A percentile compares a stretch with the other conserved stretches of the same genome.
Conservation (phyloP, 2,888 invertebrate genomes). For the Amitus sp. region DNA sequence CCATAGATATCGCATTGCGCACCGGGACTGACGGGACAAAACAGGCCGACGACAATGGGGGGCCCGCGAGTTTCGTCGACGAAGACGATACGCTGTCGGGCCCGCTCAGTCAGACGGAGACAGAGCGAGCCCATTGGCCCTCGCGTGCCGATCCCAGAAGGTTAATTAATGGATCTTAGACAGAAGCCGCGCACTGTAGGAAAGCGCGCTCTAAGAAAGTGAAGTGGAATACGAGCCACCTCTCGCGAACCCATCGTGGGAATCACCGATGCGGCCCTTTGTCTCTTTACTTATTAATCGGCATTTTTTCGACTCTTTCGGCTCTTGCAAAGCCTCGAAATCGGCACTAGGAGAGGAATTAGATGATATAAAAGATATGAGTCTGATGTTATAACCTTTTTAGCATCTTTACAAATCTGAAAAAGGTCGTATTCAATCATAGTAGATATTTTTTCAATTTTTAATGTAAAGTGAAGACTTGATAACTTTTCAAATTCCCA, state of each 20-base stretch:
- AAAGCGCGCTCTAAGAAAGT: slow-evolving; percentile 6
- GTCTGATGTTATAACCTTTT: too few relatives aligned
- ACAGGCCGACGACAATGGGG: slow-evolving; percentile 59
- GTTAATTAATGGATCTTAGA: slow-evolving; percentile 55
- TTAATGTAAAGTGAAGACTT: too few relatives aligned
- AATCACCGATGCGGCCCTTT: slow-evolving; percentile 5
- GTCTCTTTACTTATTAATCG: background rate
- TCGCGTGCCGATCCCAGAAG: slow-evolving; percentile 62
- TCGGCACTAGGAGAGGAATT: too few relatives aligned
- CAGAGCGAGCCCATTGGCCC: slow-evolving; percentile 38
- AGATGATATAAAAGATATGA: too few relatives aligned
- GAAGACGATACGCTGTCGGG: too few relatives aligned
- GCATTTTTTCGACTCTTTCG: too few relatives aligned
- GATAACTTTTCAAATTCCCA: too few relatives aligned
- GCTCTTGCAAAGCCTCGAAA: too few relatives aligned
- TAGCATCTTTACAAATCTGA: too few relatives aligned
- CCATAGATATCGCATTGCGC: slow-evolving; percentile 64
- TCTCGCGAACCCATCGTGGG: slow-evolving; percentile 8
- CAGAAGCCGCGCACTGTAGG: slow-evolving; percentile 13
- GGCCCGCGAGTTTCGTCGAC: slow-evolving; percentile 47
- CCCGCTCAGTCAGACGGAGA: slow-evolving; percentile 27
- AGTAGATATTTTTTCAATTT: too few relatives aligned
- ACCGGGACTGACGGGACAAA: slow-evolving; percentile 64
- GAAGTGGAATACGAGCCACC: slow-evolving; percentile 7
- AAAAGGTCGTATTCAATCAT: too few relatives aligned